Evolutionary conservation across 2,113 vertebrate genomes (phyloP).

Genomic region (Anser cygnoides): DNA sequence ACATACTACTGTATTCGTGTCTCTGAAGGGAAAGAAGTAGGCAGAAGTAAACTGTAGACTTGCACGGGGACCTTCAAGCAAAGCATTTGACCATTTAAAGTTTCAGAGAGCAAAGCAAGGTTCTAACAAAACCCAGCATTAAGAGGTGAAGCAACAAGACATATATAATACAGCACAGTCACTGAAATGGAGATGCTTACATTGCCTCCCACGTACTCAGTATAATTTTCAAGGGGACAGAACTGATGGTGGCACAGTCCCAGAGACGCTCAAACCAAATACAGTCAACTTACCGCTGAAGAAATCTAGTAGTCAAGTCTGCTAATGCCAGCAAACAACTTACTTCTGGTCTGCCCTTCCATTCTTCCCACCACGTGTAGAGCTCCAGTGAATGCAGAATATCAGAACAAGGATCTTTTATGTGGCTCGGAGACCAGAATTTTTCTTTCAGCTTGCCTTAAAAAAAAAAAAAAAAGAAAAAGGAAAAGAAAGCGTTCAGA

Average conservation of each 20-base stretch:
- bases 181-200: neutral
- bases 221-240: neutral
- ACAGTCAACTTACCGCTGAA: neutral
- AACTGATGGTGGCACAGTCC: neutral
- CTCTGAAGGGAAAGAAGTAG: neutral
- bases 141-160: neutral
- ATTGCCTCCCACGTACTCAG: neutral
- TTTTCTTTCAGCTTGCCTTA: constrained; percentile 37
- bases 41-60: neutral
- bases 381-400: neutral
- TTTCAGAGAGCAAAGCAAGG: neutral
- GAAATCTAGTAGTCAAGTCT: neutral
- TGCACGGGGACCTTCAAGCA: neutral
- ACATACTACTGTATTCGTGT: neutral
- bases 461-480: neutral
- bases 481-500: neutral
- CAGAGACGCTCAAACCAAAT: neutral
- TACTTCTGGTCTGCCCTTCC: neutral
- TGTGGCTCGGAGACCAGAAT: neutral
- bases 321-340: neutral
- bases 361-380: neutral
- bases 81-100: neutral
- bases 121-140: neutral
- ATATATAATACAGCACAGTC: neutral
- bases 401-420: constrained; percentile 10